Percentiles rank a stretch among this genome's conserved stretches.
Evolutionary conservation across 2,797 vertebrate genomes (phyloP).

Genomic region (Schizothorax lantsangensis): DNA sequence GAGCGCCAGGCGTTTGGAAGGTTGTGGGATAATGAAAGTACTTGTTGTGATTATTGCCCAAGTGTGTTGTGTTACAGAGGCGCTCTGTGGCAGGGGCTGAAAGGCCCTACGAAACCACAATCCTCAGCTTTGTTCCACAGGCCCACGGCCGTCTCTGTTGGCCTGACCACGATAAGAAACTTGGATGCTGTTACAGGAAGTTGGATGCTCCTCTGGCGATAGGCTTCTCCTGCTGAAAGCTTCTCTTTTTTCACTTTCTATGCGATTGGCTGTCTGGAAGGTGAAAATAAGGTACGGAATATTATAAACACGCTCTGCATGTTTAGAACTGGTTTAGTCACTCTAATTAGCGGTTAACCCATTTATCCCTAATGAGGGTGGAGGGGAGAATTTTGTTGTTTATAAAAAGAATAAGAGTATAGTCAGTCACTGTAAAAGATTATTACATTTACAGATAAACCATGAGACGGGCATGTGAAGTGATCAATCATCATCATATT

Average conservation of each 20-base stretch:
- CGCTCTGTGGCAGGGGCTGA: conserved; percentile 58
- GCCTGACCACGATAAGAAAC: conserved; percentile 59
- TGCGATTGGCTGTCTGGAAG: conserved; percentile 82
- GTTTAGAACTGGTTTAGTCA: background rate
- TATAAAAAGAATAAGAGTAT: background rate
- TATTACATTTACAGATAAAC: background rate
- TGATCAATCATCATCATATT: background rate
- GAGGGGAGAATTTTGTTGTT: background rate
- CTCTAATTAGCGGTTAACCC: background rate
- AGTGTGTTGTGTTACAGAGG: conserved; percentile 64
- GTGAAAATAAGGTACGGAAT: background rate
- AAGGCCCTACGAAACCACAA: conserved; percentile 67
- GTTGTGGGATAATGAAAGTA: conserved; percentile 52
- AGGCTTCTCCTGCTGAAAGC: conserved; percentile 75
- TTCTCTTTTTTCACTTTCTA: conserved; percentile 84
- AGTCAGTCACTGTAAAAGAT: background rate
- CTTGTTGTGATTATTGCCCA: conserved; percentile 68
- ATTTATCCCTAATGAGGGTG: background rate
- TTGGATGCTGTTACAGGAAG: conserved; percentile 83
- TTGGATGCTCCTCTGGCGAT: conserved; percentile 71
- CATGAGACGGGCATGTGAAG: too few species aligned
- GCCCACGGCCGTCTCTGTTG: conserved; percentile 47
- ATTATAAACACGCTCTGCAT: background rate
- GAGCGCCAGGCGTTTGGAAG: conserved; percentile 11
- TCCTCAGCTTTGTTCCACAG: conserved; percentile 75